Base-by-base conservation (phyloP, 2,888 invertebrate genomes). In the Phasia obesa region DNA sequence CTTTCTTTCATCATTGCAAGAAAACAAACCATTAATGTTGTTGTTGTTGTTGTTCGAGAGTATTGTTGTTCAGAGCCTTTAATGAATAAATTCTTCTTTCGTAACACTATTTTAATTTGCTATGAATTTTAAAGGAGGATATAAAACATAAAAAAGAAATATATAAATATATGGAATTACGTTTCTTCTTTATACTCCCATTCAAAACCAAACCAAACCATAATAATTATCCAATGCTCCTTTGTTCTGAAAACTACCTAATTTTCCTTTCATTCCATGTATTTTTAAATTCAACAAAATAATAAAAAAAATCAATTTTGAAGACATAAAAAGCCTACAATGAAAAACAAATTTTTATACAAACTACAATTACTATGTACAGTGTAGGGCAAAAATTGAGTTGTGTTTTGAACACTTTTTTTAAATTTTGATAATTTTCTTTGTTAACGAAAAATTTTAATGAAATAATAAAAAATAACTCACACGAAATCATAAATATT, bases 401-500 rank as follows among this genome's bases (percentile, higher is more conserved):
- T 73, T 53, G 38, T 21, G 69, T 76, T 70, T 59, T 31, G 38
- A 73, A 78, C 11, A 62, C 11, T 47, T 11, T 21, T 47, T 21
- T 51, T 47, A 2, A 3, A 38, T 53, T 51, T 73, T 19, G n/a
- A n/a, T n/a, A n/a, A n/a, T 74, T 73, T 60, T 55, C 53, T 62
- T 69, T 70, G 25, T 55, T 13, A 49, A 60, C 4, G 21, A 74
- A 44, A 57, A 69, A 65, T 47, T 21, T 13, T 27, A 42, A 62
- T 53, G 47, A 35, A 35, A 73, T 25, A 38, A 69, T 57, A 62
- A 75, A 49, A 55, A 57, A 73, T 74, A 78, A 74, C 83, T 83
- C 75, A 83, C 83, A 83, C 83, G 87, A 85, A 86, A 86, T 89
- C 89, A 89, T 89, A 87, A 89, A 88, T 89, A 90, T 90, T 90